Evolutionary conservation across 1,140 invertebrate genomes (phyloP).

Genomic region (Chionoecetes opilio): DNA sequence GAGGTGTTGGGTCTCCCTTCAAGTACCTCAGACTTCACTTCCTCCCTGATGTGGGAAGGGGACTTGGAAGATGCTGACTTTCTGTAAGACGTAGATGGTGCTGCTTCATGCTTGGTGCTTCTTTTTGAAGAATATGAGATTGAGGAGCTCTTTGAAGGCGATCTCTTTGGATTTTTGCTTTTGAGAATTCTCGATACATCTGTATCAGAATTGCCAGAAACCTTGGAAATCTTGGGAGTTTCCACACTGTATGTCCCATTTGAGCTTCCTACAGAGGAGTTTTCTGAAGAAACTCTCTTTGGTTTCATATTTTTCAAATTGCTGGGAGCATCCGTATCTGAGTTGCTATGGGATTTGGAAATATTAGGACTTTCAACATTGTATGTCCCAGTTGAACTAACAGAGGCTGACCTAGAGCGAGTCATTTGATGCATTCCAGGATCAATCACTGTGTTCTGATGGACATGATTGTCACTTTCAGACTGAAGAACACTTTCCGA

Average conservation of each 20-base stretch:
- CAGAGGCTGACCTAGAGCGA: conserved; percentile 2
- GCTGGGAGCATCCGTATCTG: neutral
- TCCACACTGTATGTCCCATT: conserved; percentile 49
- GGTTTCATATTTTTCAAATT: neutral
- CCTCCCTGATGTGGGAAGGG: neutral
- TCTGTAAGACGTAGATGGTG: neutral
- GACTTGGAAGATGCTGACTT: neutral
- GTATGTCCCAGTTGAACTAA: conserved; percentile 50
- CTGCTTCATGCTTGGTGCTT: neutral
- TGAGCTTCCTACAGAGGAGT: conserved; percentile 15
- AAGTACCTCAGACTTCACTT: neutral
- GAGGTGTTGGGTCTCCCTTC: neutral
- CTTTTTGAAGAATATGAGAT: neutral
- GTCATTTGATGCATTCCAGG: neutral
- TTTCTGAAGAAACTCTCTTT: neutral
- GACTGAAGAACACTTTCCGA: neutral
- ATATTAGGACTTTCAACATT: conserved; percentile 51
- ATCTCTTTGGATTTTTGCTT: neutral
- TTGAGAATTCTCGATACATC: neutral
- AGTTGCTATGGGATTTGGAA: neutral
- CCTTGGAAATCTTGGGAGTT: conserved; percentile 34
- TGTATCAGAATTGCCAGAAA: neutral
- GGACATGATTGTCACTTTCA: neutral
- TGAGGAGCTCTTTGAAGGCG: neutral
- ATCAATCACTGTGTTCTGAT: neutral